phyloP scores from a whole-genome alignment of 2,888 invertebrate genomes.

The Eumerus sabulonum region DNA sequence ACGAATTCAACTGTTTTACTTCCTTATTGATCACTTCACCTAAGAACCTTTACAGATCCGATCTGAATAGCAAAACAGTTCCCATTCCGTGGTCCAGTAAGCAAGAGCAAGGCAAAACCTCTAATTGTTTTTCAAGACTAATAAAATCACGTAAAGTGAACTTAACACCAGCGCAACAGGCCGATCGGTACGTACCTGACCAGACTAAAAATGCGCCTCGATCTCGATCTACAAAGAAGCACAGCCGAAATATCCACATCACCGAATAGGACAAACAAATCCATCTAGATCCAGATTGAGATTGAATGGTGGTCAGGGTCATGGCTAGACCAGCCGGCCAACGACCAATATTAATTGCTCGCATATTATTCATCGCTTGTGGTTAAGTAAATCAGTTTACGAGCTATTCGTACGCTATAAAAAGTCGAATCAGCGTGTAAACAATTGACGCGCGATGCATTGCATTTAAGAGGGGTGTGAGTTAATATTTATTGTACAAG shows the following conservation, averaged over 20 bases:
- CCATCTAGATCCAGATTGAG: conserved; percentile 50
- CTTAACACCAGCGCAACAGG: conserved; percentile 20
- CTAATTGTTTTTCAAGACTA: no score
- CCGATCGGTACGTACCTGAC: conserved; percentile 33
- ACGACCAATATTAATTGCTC: conserved; percentile 57
- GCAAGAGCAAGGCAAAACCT: neutral
- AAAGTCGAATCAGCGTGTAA: conserved; percentile 23
- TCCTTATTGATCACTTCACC: no score
- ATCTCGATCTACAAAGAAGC: conserved; percentile 21
- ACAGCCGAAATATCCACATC: neutral
- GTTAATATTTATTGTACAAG: neutral
- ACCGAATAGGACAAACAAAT: conserved; percentile 8
- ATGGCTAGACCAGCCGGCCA: conserved; percentile 22
- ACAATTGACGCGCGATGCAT: conserved; percentile 19
- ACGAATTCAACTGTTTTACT: no score
- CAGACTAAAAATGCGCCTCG: conserved; percentile 33
- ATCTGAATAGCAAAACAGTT: no score
- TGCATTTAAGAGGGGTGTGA: conserved; percentile 1
- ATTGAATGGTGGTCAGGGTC: conserved; percentile 54
- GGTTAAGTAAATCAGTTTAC: conserved; percentile 34
- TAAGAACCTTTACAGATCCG: no score
- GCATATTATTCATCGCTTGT: conserved; percentile 52
- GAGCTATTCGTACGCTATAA: conserved; percentile 31
- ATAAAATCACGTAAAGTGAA: neutral
- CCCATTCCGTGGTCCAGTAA: no score